Percentiles rank a stretch among this genome's conserved stretches.
Evolutionary conservation across 2,797 vertebrate genomes (phyloP).

Genomic region (Petrocephalus sullivani): DNA sequence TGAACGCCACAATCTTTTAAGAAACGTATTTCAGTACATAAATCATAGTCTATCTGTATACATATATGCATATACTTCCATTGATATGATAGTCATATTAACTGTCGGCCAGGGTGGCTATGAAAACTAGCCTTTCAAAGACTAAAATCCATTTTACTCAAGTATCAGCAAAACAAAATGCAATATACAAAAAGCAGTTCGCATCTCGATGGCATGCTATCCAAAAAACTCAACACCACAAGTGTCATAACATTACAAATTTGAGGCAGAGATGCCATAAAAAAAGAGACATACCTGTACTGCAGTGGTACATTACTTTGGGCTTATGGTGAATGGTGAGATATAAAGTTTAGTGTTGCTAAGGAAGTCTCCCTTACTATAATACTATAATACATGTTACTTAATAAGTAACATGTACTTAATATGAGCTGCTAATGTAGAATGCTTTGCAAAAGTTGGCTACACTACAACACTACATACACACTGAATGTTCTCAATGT

Average conservation of each 20-base stretch:
- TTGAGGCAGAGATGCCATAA: not conserved
- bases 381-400: conserved; percentile 28
- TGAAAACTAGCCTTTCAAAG: not conserved
- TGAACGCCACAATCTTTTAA: not conserved
- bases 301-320: not conserved
- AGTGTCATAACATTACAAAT: not conserved
- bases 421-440: not conserved
- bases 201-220: not conserved
- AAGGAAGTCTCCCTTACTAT: conserved; percentile 36
- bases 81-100: not conserved
- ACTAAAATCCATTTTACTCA: not conserved
- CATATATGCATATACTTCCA: no score
- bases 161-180: not conserved
- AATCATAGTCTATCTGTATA: not conserved
- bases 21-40: not conserved
- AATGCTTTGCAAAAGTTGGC: not conserved
- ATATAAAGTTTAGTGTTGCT: conserved; percentile 11
- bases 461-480: not conserved
- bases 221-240: not conserved
- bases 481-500: not conserved
- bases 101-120: not conserved
- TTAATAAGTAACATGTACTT: not conserved
- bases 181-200: not conserved
- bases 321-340: not conserved
- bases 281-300: not conserved